phyloP scores from a whole-genome alignment of 2,113 vertebrate species.

The Psephotus haematonotus region DNA sequence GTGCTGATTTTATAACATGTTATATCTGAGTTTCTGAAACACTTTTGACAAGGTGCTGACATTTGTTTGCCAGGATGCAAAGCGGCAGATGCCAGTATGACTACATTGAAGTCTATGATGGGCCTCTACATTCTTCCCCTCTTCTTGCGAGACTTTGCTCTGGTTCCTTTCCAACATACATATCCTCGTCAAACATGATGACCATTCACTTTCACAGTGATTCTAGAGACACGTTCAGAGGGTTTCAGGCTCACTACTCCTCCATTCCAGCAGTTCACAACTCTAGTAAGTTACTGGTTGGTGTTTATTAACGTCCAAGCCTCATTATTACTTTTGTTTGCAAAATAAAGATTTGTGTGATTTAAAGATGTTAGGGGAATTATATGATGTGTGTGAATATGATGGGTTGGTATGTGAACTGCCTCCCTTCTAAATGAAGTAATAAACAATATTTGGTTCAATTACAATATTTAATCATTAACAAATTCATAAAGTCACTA shows the following conservation, averaged over 20 bases:
- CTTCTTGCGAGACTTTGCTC: slow-evolving; percentile 68
- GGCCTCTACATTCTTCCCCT: slow-evolving; percentile 50
- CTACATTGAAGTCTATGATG: slow-evolving; percentile 72
- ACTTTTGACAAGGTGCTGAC: not conserved
- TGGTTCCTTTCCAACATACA: slow-evolving; percentile 23
- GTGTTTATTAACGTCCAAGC: not conserved
- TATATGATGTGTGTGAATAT: fast-evolving
- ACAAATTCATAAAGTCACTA: not conserved
- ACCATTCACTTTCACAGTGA: slow-evolving; percentile 58
- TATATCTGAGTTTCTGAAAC: not conserved
- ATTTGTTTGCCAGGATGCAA: slow-evolving; percentile 57
- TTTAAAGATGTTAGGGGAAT: not conserved
- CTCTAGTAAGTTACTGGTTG: slow-evolving; percentile 42
- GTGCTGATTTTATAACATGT: not conserved
- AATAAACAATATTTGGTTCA: not conserved
- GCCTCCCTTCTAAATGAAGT: not conserved
- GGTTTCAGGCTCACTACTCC: slow-evolving; percentile 69
- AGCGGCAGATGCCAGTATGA: slow-evolving; percentile 14
- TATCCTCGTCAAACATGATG: slow-evolving; percentile 75
- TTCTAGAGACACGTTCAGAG: not conserved
- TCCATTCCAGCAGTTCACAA: slow-evolving; percentile 36
- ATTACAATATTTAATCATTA: not conserved
- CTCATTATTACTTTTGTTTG: not conserved
- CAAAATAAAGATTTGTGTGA: not conserved
- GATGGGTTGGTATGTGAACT: not conserved